phyloP scores from a whole-genome alignment of 2,113 vertebrate species.

The Bujurquina vittata region DNA sequence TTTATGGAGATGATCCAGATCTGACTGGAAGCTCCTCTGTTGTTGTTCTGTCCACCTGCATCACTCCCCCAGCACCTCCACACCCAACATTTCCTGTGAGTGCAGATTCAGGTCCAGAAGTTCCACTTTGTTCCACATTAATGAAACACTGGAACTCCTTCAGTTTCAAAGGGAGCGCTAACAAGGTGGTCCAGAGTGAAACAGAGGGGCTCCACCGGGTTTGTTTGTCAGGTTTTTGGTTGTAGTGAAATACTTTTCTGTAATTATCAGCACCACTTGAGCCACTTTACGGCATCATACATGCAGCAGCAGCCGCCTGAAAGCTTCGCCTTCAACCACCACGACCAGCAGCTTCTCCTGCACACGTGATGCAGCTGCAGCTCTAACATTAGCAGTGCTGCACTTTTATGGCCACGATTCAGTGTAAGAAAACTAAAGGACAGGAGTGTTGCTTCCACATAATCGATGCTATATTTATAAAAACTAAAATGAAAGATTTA shows the following conservation, averaged over 20 bases:
- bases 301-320: not conserved
- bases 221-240: not conserved
- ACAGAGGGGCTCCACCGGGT: no score
- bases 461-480: no score
- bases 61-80: not conserved
- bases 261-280: not conserved
- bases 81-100: not conserved
- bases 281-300: no score
- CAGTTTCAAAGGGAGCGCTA: not conserved
- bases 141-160: not conserved
- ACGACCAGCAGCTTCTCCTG: not conserved
- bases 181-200: not conserved
- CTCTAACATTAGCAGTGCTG: no score
- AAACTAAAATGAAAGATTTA: no score
- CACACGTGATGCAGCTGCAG: no score
- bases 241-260: not conserved
- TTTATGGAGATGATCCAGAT: not conserved
- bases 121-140: slow-evolving; percentile 37
- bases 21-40: slow-evolving; percentile 13
- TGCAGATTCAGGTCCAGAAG: slow-evolving; percentile 25
- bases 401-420: no score
- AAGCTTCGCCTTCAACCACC: not conserved
- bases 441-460: no score
- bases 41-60: slow-evolving; percentile 39
- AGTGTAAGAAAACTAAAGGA: no score